Conservation (phyloP, 1,140 invertebrate species). For the Gryon sp. region DNA sequence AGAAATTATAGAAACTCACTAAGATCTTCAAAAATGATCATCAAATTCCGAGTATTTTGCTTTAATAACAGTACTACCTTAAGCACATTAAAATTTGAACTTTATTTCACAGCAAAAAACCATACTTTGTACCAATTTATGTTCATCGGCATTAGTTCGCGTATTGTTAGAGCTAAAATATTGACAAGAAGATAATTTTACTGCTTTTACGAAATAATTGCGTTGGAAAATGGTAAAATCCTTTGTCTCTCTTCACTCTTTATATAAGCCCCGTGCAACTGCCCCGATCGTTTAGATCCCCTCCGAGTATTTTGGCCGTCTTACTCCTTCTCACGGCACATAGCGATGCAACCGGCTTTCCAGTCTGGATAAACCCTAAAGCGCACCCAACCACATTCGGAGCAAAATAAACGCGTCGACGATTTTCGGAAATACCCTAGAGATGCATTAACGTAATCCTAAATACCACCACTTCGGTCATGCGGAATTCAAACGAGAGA, state of each 20-base stretch:
- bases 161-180: constrained; percentile 5
- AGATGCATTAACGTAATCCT: constrained; percentile 70
- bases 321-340: constrained; percentile 49
- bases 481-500: constrained; percentile 65
- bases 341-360: constrained; percentile 50
- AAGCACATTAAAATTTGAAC: no score
- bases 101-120: no score
- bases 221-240: constrained; percentile 35
- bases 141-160: no score
- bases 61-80: no score
- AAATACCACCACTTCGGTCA: constrained; percentile 66
- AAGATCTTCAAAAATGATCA: no score
- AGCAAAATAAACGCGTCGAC: constrained; percentile 70
- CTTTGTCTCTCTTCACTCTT: constrained; percentile 59
- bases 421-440: constrained; percentile 65
- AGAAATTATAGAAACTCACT: no score
- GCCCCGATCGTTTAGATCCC: constrained; percentile 53
- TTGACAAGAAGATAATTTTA: constrained; percentile 30
- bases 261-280: constrained; percentile 62
- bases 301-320: constrained; percentile 34
- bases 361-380: constrained; percentile 63
- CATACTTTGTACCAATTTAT: no score
- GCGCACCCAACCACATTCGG: constrained; percentile 61
- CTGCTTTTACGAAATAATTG: constrained; percentile 45
- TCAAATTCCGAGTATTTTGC: no score